Conservation (phyloP, 2,113 vertebrate species). For the Cervus canadensis region DNA sequence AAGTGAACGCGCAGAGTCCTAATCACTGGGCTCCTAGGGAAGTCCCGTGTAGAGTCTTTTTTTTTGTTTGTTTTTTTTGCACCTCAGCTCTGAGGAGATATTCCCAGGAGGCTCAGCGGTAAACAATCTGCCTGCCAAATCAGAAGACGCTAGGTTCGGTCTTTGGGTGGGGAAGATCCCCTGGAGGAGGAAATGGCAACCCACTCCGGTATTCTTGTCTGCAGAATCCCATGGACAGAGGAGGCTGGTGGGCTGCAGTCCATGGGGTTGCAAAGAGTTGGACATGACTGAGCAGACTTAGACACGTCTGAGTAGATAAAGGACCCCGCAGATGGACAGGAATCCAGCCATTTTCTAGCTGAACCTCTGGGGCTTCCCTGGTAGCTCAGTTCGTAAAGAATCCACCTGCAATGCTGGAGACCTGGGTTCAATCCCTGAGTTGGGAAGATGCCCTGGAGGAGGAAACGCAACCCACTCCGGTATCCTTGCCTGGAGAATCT, state of each 20-base stretch:
- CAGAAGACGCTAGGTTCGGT: rapidly evolving
- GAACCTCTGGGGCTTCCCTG: neutral
- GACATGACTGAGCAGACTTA: rapidly evolving
- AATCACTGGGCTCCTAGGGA: neutral
- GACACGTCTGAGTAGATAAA: neutral
- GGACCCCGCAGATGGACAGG: neutral
- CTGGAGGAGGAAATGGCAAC: neutral
- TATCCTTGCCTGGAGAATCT: neutral
- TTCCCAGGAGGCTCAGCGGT: neutral
- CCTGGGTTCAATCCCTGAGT: neutral
- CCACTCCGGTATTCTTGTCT: neutral
- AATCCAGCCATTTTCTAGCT: rapidly evolving
- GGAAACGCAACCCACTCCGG: neutral
- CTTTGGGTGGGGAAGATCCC: neutral
- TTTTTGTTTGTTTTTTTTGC: rapidly evolving
- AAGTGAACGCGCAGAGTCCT: rapidly evolving
- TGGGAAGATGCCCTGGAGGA: neutral
- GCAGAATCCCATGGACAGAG: neutral
- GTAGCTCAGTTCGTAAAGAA: neutral
- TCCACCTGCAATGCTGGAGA: neutral
- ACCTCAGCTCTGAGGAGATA: neutral
- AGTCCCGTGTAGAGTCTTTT: neutral
- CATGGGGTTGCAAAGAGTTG: rapidly evolving
- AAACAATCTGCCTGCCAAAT: neutral
- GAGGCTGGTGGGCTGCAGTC: rapidly evolving